phyloP scores from a whole-genome alignment of 2,888 invertebrate genomes.

The Scrobipalpa costella region DNA sequence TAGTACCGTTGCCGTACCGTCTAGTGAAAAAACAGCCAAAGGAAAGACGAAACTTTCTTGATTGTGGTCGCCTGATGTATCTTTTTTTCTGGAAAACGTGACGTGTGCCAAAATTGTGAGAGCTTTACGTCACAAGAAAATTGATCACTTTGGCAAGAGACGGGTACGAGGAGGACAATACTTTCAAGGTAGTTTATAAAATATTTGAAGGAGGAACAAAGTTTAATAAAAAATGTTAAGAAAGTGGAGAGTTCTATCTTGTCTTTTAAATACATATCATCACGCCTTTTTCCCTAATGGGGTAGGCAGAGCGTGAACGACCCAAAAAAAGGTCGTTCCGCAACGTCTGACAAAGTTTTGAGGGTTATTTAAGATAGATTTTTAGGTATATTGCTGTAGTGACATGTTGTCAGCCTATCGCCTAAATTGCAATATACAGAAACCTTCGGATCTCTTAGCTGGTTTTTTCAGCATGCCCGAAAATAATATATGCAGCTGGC shows the following conservation, averaged over 20 bases:
- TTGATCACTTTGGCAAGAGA: constrained; percentile 6
- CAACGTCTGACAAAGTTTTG: too few species aligned
- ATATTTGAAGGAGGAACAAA: background rate
- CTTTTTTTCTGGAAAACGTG: background rate
- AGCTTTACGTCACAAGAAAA: constrained; percentile 3
- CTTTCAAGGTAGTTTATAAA: constrained; percentile 8
- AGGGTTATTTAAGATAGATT: too few species aligned
- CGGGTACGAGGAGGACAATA: constrained; percentile 1
- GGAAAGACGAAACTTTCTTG: background rate
- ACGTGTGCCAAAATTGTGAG: constrained; percentile 7
- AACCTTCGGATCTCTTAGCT: too few species aligned
- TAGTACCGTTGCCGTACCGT: too few species aligned
- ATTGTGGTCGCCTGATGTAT: constrained; percentile 10
- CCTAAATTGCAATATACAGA: too few species aligned
- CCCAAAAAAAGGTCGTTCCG: too few species aligned
- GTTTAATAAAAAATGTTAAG: background rate
- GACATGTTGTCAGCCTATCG: too few species aligned
- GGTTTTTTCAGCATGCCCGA: too few species aligned
- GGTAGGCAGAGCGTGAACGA: too few species aligned
- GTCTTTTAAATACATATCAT: background rate
- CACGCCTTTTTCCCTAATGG: too few species aligned
- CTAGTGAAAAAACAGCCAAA: background rate
- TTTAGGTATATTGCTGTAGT: too few species aligned
- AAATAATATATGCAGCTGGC: too few species aligned
- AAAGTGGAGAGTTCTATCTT: background rate